Evolutionary conservation across 2,113 vertebrate genomes (phyloP), one percentile per base, ranked within the genome.

Genomic region (Heterocephalus glaber): DNA sequence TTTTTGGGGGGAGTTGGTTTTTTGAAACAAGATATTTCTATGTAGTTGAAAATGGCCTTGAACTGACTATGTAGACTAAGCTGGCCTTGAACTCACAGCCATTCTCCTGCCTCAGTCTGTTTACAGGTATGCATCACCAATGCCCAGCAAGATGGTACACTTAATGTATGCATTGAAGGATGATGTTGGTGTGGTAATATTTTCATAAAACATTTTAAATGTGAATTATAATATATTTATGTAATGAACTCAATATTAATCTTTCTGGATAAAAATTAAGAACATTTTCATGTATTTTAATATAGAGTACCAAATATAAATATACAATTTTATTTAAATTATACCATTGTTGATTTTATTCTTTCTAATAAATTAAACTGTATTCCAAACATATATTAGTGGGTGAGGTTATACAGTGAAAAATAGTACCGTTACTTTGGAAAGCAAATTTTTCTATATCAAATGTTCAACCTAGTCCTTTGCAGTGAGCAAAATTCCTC

Each of bases 161-260:
- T 91, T 84, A 26, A 33, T 81, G 28, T 54, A 28, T 68, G 47
- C 81, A 9, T 56, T 44, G 28, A 92, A 77, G 49, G 16, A 54
- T 70, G 19, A 70, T 56, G 5, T 2, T 65, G n/a, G 30, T 49
- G 5, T 4, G 22, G 7, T 68, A 95, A 35, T 26, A 26, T 19
- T 12, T 63, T 80, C n/a, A 70, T 13, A 93, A 85, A 70, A 26
- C 9, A 89, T 38, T 90, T 88, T 70, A 84, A 90, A 70, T 89
- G 8, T 19, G 74, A 1, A 68, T 56, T 86, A 81, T 68, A 93
- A 30, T 58, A 63, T 82, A 16, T 68, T 83, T 44, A 86, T 35
- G 52, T 38, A 49, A 81, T 52, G 0, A 3, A 82, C 22, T 81
- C 60, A 38, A 41, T 86, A 63, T 77, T 91, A 33, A 76, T 79